phyloP scores from a whole-genome alignment of 2,888 invertebrate species.

The Heteropelma amictum region DNA sequence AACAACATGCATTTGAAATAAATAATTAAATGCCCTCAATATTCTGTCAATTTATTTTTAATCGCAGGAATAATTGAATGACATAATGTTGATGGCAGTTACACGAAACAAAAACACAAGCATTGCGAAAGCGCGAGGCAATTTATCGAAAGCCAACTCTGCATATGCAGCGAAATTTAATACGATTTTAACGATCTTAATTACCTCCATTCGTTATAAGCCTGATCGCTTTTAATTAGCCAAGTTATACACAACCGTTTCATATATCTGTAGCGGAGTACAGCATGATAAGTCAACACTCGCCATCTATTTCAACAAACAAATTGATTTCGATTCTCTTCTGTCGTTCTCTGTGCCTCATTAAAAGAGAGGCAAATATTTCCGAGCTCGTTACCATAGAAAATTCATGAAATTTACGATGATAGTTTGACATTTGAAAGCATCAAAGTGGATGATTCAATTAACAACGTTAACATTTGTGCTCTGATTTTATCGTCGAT shows the following conservation, averaged over 20 bases:
- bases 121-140: constrained; percentile 30
- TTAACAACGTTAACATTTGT: no score
- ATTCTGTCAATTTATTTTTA: no score
- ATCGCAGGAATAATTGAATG: no score
- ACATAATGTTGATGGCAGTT: no score
- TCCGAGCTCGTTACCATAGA: no score
- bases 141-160: constrained; percentile 11
- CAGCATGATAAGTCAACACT: constrained; percentile 2
- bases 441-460: no score
- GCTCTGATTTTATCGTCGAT: no score
- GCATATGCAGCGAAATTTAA: not conserved
- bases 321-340: constrained; percentile 1
- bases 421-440: not conserved
- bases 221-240: constrained; percentile 51
- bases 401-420: not conserved
- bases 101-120: no score
- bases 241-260: not conserved
- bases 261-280: constrained; percentile 16
- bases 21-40: no score
- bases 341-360: not conserved
- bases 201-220: constrained; percentile 38
- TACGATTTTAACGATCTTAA: constrained; percentile 46
- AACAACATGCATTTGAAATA: no score
- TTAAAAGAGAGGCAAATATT: no score
- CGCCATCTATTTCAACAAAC: not conserved